phyloP scores from a whole-genome alignment of 2,113 vertebrate species.

The Carassius gibelio region DNA sequence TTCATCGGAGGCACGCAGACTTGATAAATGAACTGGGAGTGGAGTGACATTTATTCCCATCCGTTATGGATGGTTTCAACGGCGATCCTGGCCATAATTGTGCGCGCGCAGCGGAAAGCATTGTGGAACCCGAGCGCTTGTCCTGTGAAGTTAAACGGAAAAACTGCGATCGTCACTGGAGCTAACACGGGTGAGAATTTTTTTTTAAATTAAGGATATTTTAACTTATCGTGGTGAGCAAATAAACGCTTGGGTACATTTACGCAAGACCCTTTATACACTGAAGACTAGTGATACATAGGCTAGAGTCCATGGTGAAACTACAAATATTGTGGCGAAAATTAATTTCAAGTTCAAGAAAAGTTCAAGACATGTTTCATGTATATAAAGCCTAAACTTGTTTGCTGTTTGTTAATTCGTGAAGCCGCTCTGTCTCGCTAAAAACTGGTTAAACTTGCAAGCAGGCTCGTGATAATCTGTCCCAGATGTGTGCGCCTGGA shows the following conservation, averaged over 20 bases:
- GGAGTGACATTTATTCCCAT: constrained; percentile 56
- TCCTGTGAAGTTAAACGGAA: constrained; percentile 74
- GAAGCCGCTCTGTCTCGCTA: not conserved
- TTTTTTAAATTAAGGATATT: no score
- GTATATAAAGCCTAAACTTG: not conserved
- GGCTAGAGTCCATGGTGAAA: not conserved
- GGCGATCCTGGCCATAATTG: constrained; percentile 63
- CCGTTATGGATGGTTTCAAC: constrained; percentile 71
- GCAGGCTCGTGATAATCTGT: not conserved
- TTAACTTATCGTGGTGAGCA: not conserved
- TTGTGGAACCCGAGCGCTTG: constrained; percentile 77
- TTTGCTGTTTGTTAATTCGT: not conserved
- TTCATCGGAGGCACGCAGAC: not conserved
- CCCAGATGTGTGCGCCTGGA: not conserved
- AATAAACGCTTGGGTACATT: not conserved
- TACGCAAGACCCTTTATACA: not conserved
- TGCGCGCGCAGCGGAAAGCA: constrained; percentile 55
- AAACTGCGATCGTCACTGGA: constrained; percentile 84
- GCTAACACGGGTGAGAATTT: constrained; percentile 81
- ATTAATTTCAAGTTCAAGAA: no score
- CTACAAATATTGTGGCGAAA: not conserved
- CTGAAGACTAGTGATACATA: not conserved
- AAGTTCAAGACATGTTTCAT: not conserved
- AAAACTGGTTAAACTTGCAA: not conserved
- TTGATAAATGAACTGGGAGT: constrained; percentile 56